These are phyloP conservation scores for Prionailurus bengalensis DNA, from an alignment of 2,113 vertebrate species.

Conservation along the genomic window DNA sequence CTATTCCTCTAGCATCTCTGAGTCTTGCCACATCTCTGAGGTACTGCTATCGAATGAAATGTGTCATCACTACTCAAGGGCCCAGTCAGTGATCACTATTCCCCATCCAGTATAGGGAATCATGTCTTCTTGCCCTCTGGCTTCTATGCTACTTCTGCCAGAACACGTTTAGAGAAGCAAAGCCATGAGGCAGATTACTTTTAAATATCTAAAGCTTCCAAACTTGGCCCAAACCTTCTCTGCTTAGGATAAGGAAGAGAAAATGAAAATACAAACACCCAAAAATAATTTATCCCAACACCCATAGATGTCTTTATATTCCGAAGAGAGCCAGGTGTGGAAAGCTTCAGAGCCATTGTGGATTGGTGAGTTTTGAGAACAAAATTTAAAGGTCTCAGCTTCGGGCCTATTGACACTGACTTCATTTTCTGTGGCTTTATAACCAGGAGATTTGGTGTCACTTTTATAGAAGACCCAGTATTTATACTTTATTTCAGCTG, in stretches of 20 bases:
- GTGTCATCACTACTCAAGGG: background rate
- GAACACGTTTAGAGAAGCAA: background rate
- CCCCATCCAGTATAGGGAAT: background rate
- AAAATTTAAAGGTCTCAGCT: background rate
- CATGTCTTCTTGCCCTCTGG: background rate
- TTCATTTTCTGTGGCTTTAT: slow-evolving; percentile 22
- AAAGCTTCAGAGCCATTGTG: background rate
- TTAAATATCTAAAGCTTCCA: background rate
- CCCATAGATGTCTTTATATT: background rate
- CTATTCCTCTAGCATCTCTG: background rate
- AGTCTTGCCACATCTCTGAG: background rate
- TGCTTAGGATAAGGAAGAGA: background rate
- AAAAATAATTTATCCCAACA: background rate
- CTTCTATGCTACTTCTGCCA: background rate
- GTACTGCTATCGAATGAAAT: background rate
- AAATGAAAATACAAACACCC: slow-evolving; percentile 5
- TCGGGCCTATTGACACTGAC: background rate
- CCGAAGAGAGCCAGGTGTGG: background rate
- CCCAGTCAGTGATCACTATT: rapidly evolving
- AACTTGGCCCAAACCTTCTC: background rate
- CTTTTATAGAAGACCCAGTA: slow-evolving; percentile 18
- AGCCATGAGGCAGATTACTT: background rate
- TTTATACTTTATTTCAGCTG: slow-evolving; percentile 41
- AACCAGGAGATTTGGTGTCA: background rate
- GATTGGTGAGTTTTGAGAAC: background rate